Evolutionary conservation across 2,797 vertebrate species (phyloP).

Genomic region (Schizopygopsis pylzovi): DNA sequence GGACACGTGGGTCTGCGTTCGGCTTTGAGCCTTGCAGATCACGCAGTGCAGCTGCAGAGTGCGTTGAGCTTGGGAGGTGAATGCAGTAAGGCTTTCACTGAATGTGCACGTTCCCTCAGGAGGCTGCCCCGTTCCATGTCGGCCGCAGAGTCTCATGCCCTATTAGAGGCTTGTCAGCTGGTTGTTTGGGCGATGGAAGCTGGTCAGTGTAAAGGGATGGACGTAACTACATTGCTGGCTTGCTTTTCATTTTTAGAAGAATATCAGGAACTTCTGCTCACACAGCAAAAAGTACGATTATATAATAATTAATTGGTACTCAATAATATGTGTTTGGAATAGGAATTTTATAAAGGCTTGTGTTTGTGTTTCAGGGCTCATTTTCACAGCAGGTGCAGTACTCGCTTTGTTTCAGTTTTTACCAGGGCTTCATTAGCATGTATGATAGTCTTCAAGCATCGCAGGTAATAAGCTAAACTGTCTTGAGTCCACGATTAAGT

Average conservation of each 20-base stretch:
- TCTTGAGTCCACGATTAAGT: not conserved
- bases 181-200: conserved; percentile 77
- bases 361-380: conserved; percentile 43
- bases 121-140: conserved; percentile 52
- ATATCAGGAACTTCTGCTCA: conserved; percentile 74
- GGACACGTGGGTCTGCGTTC: conserved; percentile 40
- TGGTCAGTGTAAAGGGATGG: conserved; percentile 65
- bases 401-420: conserved; percentile 79
- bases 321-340: not conserved
- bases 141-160: conserved; percentile 64
- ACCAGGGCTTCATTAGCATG: conserved; percentile 77
- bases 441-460: conserved; percentile 80
- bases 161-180: conserved; percentile 83
- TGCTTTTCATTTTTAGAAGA: conserved; percentile 80
- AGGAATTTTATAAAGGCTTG: not conserved
- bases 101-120: conserved; percentile 74
- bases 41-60: conserved; percentile 73
- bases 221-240: conserved; percentile 67
- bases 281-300: conserved; percentile 74
- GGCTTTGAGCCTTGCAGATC: conserved; percentile 71
- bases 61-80: conserved; percentile 53
- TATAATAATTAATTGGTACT: not conserved
- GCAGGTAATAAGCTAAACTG: conserved; percentile 76
- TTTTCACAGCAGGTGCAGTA: conserved; percentile 74
- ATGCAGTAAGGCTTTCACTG: conserved; percentile 63